Conservation (phyloP, 2,888 invertebrate species). For the Melanchra persicariae region DNA sequence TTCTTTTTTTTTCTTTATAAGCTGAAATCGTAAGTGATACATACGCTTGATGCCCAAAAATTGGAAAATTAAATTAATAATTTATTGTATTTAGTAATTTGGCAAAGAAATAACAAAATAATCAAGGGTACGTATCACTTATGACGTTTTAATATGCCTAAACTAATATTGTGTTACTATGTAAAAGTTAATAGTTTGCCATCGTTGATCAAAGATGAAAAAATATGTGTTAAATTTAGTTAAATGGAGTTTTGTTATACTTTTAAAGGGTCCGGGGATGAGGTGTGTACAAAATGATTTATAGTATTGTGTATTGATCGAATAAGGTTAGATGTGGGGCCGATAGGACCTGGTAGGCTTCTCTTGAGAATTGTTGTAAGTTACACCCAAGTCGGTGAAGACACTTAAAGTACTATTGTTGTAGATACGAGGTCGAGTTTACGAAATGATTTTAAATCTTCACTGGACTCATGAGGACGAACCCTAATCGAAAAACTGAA, state of each 20-base stretch:
- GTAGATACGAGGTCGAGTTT: constrained; percentile 76
- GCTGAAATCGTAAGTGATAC: constrained; percentile 77
- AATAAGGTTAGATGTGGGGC: constrained; percentile 83
- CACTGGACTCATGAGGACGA: constrained; percentile 70
- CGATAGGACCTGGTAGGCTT: constrained; percentile 79
- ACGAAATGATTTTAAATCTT: constrained; percentile 65
- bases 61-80: constrained; percentile 80
- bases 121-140: constrained; percentile 75
- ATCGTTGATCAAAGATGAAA: constrained; percentile 89
- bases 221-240: constrained; percentile 88
- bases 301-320: constrained; percentile 88
- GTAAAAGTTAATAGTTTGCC: constrained; percentile 89
- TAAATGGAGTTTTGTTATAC: constrained; percentile 88
- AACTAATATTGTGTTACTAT: constrained; percentile 88
- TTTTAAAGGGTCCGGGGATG: constrained; percentile 81
- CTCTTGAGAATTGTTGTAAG: constrained; percentile 87
- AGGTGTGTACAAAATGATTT: constrained; percentile 87
- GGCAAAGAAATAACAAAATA: constrained; percentile 69
- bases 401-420: constrained; percentile 90
- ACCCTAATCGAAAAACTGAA: constrained; percentile 38
- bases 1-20: constrained; percentile 78
- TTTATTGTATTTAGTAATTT: constrained; percentile 69
- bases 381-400: constrained; percentile 84
- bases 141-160: constrained; percentile 80
- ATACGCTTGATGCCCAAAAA: constrained; percentile 71